Base-by-base conservation (phyloP, 2,797 vertebrate species). In the Pangasius djambal region DNA sequence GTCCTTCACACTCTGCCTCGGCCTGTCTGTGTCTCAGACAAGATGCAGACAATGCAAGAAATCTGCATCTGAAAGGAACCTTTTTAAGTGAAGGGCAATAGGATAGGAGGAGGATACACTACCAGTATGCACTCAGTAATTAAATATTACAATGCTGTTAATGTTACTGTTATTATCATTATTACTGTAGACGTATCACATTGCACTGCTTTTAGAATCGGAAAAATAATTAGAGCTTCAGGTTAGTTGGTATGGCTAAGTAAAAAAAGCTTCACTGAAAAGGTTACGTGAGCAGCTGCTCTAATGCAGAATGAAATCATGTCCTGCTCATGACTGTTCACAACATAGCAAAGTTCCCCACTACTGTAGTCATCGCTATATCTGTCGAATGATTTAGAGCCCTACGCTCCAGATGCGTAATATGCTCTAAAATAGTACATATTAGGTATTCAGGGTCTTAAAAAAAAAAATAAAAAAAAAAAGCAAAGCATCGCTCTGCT, bases 261-360 rank as follows among this genome's bases (percentile, higher is more conserved):
- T 7, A 63, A 63, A 61, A 44, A 25, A 37, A 61, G 83, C 31
- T 77, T 81, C 44, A 25, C 37, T 15, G 59, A 67, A 87, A 84
- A 78, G 72, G 81, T 79, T 87, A 59, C 20, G 81, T 67, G 94
- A 96, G 97, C 97, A 97, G 97, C 97, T 97, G 97, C 85, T 97
- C 95, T 96, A 95, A 96, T 97, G 96, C 96, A 96, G 95, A 95
- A 96, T 97, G 96, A 97, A 97, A 96, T 97, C 96, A 97, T 96
- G 96, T 96, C 96, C 96, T 95, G 94, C 93, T 92, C 96, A 95
- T 94, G 93, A 85, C 81, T 89, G 78, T 84, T 79, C 87, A 90
- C 93, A 94, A 95, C 95, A 96, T 96, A 96, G 96, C 83, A 65
- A 91, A 93, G 93, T 93, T 91, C 93, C 86, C 91, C 84, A 31